Base-by-base conservation (phyloP, 2,888 invertebrate genomes). In the Andricus curvator region DNA sequence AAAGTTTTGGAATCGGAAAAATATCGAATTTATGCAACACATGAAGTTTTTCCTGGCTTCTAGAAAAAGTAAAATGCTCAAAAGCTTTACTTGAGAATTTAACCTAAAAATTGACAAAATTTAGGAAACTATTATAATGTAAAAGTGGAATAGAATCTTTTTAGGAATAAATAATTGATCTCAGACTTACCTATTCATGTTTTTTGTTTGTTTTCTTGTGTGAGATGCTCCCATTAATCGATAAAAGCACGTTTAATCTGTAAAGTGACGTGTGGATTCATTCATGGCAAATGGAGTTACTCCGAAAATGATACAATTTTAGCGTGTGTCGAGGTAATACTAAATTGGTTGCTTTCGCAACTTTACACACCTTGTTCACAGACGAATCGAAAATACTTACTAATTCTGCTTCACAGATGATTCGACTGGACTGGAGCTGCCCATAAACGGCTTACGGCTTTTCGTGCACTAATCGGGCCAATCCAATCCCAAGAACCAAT, bases 221-320 rank as follows among this genome's bases (percentile, higher is more conserved):
- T 89, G 86, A 60, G 88, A 85, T 88, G 86, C 84, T 80, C 91
- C 91, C 91, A 92, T 91, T 80, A 88, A 90, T 84, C 78, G 78
- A 80, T 56, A 65, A 82, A 84, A 85, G 51, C 51, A 70, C 22
- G 70, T 81, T 78, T 78, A 64, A 80, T 79, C 78, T 33, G 65
- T 77, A 51, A 62, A 80, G 67, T 25, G 48, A 48, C 48, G 25
- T 48, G 44, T 48, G 15, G 17, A 44, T 68, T 48, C 25, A 68
- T 68, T 48, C 25, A 29, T 25, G 25, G 25, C 29, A 48, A 25
- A 48, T 44, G 25, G 5, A 22, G 22, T 22, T 48, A 29, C 25
- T 41, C 13, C 3, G 29, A 6, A 44, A 68, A 44, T 44, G 25
- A n/a, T 70, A 70, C 48, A 17, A 29, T 29, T 70, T 70, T 51